phyloP scores from a whole-genome alignment of 1,140 invertebrate genomes.

The Dendrolimus kikuchii region DNA sequence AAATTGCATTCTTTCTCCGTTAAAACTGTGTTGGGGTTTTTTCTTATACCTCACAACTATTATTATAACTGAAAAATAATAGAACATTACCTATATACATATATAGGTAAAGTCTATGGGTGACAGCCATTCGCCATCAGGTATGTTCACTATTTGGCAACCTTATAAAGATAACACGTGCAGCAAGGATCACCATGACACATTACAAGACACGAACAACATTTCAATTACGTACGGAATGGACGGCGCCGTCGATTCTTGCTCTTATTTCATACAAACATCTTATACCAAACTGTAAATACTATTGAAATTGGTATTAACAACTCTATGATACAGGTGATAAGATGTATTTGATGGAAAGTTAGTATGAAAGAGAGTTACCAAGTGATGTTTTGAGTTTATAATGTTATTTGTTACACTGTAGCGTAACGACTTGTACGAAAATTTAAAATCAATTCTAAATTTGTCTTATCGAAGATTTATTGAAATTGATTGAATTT shows the following conservation, averaged over 20 bases:
- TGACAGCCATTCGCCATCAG: no score
- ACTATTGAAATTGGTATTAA: neutral
- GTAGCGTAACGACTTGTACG: neutral
- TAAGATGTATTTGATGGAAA: neutral
- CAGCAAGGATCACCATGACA: conserved; percentile 5
- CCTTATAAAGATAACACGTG: neutral
- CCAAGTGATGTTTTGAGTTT: neutral
- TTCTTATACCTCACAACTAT: no score
- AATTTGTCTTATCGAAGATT: no score
- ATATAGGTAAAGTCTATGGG: no score
- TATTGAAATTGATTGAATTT: no score
- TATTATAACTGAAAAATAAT: no score
- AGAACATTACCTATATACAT: no score
- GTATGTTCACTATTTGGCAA: neutral
- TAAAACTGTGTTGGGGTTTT: no score
- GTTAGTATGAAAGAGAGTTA: neutral
- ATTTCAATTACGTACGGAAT: conserved; percentile 4
- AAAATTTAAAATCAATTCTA: no score
- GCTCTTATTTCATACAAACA: conserved; percentile 4
- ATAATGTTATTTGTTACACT: neutral
- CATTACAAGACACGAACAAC: conserved; percentile 2
- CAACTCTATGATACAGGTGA: no score
- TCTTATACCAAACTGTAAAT: neutral
- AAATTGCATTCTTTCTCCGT: no score
- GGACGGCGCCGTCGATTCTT: conserved; percentile 1